Percentiles rank a stretch among this genome's conserved stretches.
Conservation (phyloP, 1,140 invertebrate species). For the Cecropterus lyciades region DNA sequence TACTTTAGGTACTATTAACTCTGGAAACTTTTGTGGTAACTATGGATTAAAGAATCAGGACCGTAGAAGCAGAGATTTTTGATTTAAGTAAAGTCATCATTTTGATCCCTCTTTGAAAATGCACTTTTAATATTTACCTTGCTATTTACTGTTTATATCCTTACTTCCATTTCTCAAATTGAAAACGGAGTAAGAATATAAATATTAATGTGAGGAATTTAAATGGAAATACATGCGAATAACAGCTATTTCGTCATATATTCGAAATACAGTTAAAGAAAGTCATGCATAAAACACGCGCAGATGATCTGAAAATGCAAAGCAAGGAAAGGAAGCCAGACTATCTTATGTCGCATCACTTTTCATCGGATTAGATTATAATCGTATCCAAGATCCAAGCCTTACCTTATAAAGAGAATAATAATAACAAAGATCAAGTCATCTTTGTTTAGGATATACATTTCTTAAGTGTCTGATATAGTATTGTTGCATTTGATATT, state of each 20-base stretch:
- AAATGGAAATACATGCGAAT: no score
- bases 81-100: no score
- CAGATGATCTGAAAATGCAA: constrained; percentile 19
- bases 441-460: constrained; percentile 1
- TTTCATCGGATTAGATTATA: constrained; percentile 27
- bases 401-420: constrained; percentile 1
- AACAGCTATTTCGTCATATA: background rate
- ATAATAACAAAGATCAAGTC: constrained; percentile 14
- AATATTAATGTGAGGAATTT: no score
- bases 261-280: constrained; percentile 19
- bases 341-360: constrained; percentile 21
- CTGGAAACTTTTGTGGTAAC: no score
- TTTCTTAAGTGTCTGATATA: background rate
- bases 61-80: no score
- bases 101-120: no score
- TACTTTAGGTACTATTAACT: no score
- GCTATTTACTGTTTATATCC: no score
- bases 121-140: no score
- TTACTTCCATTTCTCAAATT: no score
- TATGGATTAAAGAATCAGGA: no score
- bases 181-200: no score
- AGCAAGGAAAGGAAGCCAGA: background rate
- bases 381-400: constrained; percentile 9
- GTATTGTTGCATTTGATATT: background rate
- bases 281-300: constrained; percentile 23